Evolutionary conservation across 92 coral and sea anemone species (phyloP), one percentile per base, ranked within the genome.

Genomic region (Phymanthus crucifer): DNA sequence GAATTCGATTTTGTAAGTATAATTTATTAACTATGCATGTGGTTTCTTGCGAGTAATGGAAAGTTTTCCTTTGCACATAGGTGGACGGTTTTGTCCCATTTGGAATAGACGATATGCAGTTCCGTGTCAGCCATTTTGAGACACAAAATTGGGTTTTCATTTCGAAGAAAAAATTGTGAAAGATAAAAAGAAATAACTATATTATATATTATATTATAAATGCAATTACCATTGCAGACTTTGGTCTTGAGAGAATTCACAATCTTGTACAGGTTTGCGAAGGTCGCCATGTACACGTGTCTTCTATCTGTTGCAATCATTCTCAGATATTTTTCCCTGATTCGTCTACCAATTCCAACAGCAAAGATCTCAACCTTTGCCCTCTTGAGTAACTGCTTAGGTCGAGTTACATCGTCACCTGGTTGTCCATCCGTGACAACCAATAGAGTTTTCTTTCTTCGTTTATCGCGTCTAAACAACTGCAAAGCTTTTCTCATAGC

Each of bases 221-320:
- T 8, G 64, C 64, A 0, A n/a, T 26, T 87, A 92, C 97, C 88
- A 90, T 54, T 77, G 73, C 97, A 92, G 16, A 88, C 81, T 73
- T 87, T 88, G 52, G 82, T 87, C 66, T 65, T 76, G 23, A 92
- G 47, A n/a, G 85, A 75, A 57, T 82, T 87, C 12, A 85, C 80
- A 40, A 90, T 85, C 43, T 81, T 75, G 14, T 78, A 37, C 68
- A 92, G 74, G 38, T 80, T 56, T 32, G 65, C 72, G 54, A 90
- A 80, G 23, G 83, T 71, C 3, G 85, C 86, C 86, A 85, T 87
- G 85, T 84, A 90, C 34, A 85, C 80, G 65, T 92, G 97, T 13
- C 80, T 78, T n/a, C 89, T 35, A 54, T 86, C 84, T 18, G 91
- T 87, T 26, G 88, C 90, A 70, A 92, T 92, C 56, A 73, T 32